Evolutionary conservation across 2,797 vertebrate species (phyloP).

Genomic region (Sorex maritimensis): DNA sequence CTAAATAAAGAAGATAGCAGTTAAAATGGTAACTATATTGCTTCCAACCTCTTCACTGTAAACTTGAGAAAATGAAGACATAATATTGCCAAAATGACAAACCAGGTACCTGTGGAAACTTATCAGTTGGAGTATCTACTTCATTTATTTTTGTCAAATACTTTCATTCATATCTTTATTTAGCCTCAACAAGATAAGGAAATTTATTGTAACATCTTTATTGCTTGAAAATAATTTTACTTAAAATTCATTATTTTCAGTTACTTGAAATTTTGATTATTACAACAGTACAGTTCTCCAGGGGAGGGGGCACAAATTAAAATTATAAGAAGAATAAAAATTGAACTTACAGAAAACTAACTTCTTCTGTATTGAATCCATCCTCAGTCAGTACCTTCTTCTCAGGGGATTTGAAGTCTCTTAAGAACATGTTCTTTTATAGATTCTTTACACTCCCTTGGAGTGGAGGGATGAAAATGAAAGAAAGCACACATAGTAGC

Average conservation of each 20-base stretch:
- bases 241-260: too few species aligned
- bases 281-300: not conserved
- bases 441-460: not conserved
- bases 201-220: not conserved
- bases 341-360: slow-evolving; percentile 11
- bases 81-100: not conserved
- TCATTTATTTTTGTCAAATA: slow-evolving; percentile 39
- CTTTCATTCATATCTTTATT: slow-evolving; percentile 41
- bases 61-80: slow-evolving; percentile 7
- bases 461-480: not conserved
- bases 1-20: slow-evolving; percentile 25
- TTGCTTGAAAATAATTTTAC: slow-evolving; percentile 39
- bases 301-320: too few species aligned
- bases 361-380: not conserved
- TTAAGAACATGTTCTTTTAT: not conserved
- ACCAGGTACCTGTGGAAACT: not conserved
- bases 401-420: not conserved
- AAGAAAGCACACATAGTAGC: not conserved
- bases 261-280: slow-evolving; percentile 50
- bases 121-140: not conserved
- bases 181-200: slow-evolving; percentile 6
- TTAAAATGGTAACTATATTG: slow-evolving; percentile 1
- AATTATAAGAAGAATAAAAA: not conserved
- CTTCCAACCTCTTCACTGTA: not conserved
- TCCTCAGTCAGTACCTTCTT: not conserved